Conservation (phyloP, 2,113 vertebrate species). For the Spilogale gracilis region DNA sequence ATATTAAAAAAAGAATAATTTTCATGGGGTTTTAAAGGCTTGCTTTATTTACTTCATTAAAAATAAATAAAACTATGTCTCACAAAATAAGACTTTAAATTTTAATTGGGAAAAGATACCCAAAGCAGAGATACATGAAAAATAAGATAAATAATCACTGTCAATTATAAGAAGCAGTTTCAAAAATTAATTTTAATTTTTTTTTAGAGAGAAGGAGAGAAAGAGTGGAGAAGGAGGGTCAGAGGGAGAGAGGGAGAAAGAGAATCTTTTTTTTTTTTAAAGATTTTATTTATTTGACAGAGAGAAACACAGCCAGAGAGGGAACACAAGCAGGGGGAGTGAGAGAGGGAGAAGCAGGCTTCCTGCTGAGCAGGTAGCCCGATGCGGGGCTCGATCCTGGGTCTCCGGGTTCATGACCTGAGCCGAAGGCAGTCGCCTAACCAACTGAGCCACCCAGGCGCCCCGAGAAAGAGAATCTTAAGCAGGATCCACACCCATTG, state of each 20-base stretch:
- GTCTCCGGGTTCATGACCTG: too few relatives aligned
- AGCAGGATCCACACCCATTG: neutral
- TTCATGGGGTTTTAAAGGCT: neutral
- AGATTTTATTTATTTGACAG: too few relatives aligned
- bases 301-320: too few relatives aligned
- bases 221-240: neutral
- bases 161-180: constrained; percentile 44
- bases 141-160: neutral
- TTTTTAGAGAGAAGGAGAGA: neutral
- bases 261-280: neutral
- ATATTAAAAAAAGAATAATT: neutral
- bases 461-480: neutral
- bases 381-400: too few relatives aligned
- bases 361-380: too few relatives aligned
- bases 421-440: too few relatives aligned
- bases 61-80: constrained; percentile 21
- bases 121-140: neutral
- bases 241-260: neutral
- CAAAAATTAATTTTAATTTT: neutral
- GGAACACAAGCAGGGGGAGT: too few relatives aligned
- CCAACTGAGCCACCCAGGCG: too few relatives aligned
- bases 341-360: too few relatives aligned
- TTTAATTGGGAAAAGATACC: constrained; percentile 43
- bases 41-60: constrained; percentile 39
- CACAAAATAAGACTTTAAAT: constrained; percentile 48